Evolutionary conservation across 2,888 invertebrate species (phyloP), one percentile per base, ranked within the genome.

Genomic region (Scaptodrosophila latifasciaeformis): DNA sequence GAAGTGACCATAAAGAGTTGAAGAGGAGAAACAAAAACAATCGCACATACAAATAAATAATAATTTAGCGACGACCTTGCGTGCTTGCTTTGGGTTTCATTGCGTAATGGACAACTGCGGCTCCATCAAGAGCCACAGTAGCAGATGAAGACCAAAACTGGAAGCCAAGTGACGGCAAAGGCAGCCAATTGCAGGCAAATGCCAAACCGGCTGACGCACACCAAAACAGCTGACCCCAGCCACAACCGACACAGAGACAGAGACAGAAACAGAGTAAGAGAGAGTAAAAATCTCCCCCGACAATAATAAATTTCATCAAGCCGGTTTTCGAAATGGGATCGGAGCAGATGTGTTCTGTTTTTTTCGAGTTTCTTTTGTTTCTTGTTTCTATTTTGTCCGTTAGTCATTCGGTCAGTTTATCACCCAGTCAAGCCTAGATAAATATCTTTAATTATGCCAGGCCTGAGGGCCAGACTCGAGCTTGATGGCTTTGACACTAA

Each of bases 31-130:
- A 15, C 13, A 35, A 24, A 37, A 37, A n/a, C n/a, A n/a, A n/a
- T n/a, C n/a, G 31, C 31, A 31, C 3, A n/a, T 3, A n/a, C 10
- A 31, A 12, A 5, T 31, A 12, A 31, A 10, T n/a, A 37, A 37
- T 17, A 17, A 18, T 37, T 15, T 17, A 37, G 34, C 37, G 27
- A 46, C 76, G 72, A 72, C 72, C 72, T 72, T 72, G 72, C 50
- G 45, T 29, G 55, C 61, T 51, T 79, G 77, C 72, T 70, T 63
- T 72, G 63, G 70, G 54, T 66, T 72, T 60, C 72, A 61, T 72
- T 72, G 67, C 77, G 67, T 66, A 72, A 72, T 62, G 54, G 49
- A 56, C 54, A 52, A 17, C 57, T n/a, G n/a, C n/a, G n/a, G n/a
- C n/a, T 55, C 42, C 17, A 52, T 29, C 56, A 63, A 54, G 58